A percentile compares a stretch with the other conserved stretches of the same genome.
Evolutionary conservation across 2,113 vertebrate genomes (phyloP).

Genomic region (Cynopterus brachyotis): DNA sequence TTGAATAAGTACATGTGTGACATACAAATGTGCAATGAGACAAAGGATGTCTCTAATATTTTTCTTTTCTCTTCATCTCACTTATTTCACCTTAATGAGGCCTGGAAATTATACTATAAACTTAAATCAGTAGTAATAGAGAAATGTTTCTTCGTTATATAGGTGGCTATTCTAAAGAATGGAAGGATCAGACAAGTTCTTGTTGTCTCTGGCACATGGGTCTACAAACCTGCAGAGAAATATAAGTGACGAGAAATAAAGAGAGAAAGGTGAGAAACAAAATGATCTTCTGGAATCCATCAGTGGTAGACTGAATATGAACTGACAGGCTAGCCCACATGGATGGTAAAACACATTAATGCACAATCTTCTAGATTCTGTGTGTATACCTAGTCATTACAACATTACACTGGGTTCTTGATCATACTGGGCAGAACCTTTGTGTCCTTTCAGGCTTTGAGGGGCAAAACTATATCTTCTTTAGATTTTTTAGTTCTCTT

Average conservation of each 20-base stretch:
- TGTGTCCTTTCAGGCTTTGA: background rate
- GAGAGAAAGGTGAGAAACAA: background rate
- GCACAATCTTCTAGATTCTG: background rate
- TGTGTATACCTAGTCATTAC: background rate
- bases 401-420: background rate
- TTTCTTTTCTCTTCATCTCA: background rate
- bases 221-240: background rate
- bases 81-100: background rate
- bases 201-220: background rate
- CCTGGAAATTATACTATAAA: background rate
- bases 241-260: background rate
- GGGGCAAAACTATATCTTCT: background rate
- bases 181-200: background rate
- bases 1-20: background rate
- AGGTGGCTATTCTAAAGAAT: background rate
- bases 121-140: background rate
- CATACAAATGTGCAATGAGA: background rate
- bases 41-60: background rate
- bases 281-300: background rate
- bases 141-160: background rate
- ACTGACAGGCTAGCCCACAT: background rate
- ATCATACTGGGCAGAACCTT: background rate
- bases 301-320: background rate
- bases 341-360: background rate
- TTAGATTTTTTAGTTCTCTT: constrained; percentile 1